Percentiles rank a stretch among this genome's conserved stretches.
These are phyloP conservation scores for Tinamus guttatus DNA, from an alignment of 2,113 vertebrate genomes.

Conservation along the genomic window DNA sequence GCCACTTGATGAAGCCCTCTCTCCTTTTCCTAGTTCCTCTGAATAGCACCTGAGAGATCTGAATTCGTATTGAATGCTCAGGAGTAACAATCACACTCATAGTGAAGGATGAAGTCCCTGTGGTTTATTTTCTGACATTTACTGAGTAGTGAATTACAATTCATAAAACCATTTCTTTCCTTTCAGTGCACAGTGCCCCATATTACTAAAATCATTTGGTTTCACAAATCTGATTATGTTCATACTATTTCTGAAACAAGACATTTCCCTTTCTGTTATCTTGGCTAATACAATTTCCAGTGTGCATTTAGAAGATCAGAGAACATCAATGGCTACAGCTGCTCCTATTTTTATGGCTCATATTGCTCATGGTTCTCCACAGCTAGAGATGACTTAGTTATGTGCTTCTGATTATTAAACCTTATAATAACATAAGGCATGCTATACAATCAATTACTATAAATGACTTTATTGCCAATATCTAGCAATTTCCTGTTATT, in stretches of 20 bases:
- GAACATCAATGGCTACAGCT: conserved; percentile 50
- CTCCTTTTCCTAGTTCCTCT: not conserved
- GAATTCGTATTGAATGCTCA: conserved; percentile 4
- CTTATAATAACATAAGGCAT: conserved; percentile 52
- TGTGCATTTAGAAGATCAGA: conserved; percentile 56
- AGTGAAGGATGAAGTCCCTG: not conserved
- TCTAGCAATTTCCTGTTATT: conserved; percentile 69
- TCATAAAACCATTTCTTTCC: conserved; percentile 18
- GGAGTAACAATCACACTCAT: not conserved
- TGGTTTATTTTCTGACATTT: conserved; percentile 28
- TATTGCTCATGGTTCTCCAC: conserved; percentile 10
- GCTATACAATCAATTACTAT: conserved; percentile 61
- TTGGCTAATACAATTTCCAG: conserved; percentile 65
- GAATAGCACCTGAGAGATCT: not conserved
- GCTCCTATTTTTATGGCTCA: conserved; percentile 40
- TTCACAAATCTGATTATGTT: conserved; percentile 55
- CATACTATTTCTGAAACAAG: conserved; percentile 59
- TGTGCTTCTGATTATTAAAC: conserved; percentile 53
- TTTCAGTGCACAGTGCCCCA: not conserved
- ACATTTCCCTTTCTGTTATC: conserved; percentile 62
- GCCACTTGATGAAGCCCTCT: not conserved
- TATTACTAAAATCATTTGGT: conserved; percentile 42
- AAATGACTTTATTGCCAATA: conserved; percentile 67
- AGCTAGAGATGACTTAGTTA: conserved; percentile 59
- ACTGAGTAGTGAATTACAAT: conserved; percentile 7